Percentiles rank a stretch among this genome's conserved stretches.
Conservation (phyloP, 1,140 invertebrate genomes). For the Drosophila nigromelanica region DNA sequence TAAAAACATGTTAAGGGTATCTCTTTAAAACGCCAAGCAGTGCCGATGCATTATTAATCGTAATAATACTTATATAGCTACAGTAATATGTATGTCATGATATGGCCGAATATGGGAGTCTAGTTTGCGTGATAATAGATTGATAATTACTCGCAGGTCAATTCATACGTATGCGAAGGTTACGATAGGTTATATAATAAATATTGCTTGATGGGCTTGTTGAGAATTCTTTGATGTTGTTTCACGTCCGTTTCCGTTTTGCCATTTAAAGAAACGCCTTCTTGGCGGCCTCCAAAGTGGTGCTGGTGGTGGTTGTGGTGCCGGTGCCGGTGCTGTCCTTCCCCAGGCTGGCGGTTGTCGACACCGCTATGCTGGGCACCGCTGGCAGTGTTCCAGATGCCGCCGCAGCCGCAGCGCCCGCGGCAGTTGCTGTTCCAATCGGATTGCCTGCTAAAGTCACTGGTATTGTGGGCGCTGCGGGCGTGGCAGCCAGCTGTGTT, state of each 20-base stretch:
- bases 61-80: conserved; percentile 73
- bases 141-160: conserved; percentile 17
- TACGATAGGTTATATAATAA: conserved; percentile 47
- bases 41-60: conserved; percentile 49
- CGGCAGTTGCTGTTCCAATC: conserved; percentile 32
- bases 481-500: conserved; percentile 63
- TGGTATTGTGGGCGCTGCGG: conserved; percentile 23
- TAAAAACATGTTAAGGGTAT: conserved; percentile 11
- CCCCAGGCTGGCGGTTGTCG: conserved; percentile 65
- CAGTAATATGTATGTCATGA: conserved; percentile 72
- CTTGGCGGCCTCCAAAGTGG: conserved; percentile 59
- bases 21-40: conserved; percentile 36
- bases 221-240: neutral
- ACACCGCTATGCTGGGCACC: conserved; percentile 67
- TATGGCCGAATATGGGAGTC: conserved; percentile 59
- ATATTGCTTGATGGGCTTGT: conserved; percentile 60
- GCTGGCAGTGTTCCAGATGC: conserved; percentile 27
- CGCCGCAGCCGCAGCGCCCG: conserved; percentile 25
- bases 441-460: conserved; percentile 27
- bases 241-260: neutral
- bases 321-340: conserved; percentile 60
- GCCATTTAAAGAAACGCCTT: conserved; percentile 65
- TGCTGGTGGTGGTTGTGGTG: conserved; percentile 57
- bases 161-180: conserved; percentile 69
- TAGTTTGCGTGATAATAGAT: conserved; percentile 34